phyloP scores from a whole-genome alignment of 2,113 vertebrate species.

The Sterrhoptilus dennistouni region DNA sequence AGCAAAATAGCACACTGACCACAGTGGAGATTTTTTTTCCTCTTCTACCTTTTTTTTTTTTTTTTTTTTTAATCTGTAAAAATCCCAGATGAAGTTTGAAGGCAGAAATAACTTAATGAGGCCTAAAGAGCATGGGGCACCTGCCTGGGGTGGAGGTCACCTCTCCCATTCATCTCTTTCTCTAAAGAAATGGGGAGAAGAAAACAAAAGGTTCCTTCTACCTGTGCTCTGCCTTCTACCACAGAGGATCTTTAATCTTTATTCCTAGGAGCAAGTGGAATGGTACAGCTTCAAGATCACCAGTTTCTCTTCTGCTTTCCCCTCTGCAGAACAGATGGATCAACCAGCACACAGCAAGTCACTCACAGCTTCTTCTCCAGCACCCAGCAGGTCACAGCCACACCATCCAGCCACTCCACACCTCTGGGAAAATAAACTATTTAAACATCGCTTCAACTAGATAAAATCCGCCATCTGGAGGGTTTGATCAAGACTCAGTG shows the following conservation, averaged over 20 bases:
- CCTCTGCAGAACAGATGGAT: rapidly evolving
- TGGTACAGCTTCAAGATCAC: rapidly evolving
- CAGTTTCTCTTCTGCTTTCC: not conserved
- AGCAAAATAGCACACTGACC: not conserved
- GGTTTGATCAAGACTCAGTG: not conserved
- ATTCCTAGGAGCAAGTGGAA: not conserved
- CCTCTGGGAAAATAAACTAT: not conserved
- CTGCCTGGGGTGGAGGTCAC: rapidly evolving
- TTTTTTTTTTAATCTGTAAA: not conserved
- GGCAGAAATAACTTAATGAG: not conserved
- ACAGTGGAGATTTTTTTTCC: not conserved
- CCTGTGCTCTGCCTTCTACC: not conserved
- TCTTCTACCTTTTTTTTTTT: not conserved
- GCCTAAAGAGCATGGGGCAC: not conserved
- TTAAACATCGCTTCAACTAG: not conserved
- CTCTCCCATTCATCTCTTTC: not conserved
- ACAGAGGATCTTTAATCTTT: not conserved
- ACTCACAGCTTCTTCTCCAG: not conserved
- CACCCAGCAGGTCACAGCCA: not conserved
- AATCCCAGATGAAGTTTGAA: not conserved
- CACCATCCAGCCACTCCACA: not conserved
- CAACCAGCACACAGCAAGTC: not conserved
- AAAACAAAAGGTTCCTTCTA: not conserved
- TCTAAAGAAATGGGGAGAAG: not conserved
- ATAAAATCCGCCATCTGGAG: not conserved